A percentile compares a stretch with the other conserved stretches of the same genome.
phyloP scores from a whole-genome alignment of 2,113 vertebrate genomes.

The Emydocephalus ijimae region DNA sequence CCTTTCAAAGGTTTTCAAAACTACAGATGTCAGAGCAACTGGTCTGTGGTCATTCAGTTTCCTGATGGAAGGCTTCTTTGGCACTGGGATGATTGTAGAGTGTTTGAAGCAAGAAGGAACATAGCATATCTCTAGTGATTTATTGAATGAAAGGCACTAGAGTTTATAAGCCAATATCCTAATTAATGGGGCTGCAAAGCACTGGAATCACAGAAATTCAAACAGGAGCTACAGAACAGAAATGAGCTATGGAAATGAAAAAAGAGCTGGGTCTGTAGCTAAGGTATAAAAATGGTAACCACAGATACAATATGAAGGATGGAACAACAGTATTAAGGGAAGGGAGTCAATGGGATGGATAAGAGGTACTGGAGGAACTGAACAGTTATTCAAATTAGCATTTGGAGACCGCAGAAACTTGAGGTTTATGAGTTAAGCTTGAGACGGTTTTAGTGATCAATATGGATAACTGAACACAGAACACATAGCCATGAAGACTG shows the following conservation, averaged over 20 bases:
- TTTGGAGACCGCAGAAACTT: neutral
- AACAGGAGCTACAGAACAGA: neutral
- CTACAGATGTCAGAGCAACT: too few relatives aligned
- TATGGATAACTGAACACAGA: neutral
- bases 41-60: too few relatives aligned
- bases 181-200: neutral
- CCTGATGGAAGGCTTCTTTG: too few relatives aligned
- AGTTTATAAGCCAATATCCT: neutral
- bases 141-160: neutral
- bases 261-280: neutral
- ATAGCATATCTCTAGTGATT: too few relatives aligned
- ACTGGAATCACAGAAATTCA: neutral
- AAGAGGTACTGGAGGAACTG: neutral
- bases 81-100: too few relatives aligned
- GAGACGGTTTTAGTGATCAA: neutral
- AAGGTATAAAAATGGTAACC: neutral
- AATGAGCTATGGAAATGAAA: neutral
- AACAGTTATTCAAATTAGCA: neutral
- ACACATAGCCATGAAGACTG: neutral
- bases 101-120: too few relatives aligned
- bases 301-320: neutral
- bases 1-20: too few relatives aligned
- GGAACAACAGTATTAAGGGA: neutral
- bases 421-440: neutral
- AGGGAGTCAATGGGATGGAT: neutral